These are phyloP conservation scores for Hylia prasina DNA, from an alignment of 2,113 vertebrate species.

Conservation along the genomic window DNA sequence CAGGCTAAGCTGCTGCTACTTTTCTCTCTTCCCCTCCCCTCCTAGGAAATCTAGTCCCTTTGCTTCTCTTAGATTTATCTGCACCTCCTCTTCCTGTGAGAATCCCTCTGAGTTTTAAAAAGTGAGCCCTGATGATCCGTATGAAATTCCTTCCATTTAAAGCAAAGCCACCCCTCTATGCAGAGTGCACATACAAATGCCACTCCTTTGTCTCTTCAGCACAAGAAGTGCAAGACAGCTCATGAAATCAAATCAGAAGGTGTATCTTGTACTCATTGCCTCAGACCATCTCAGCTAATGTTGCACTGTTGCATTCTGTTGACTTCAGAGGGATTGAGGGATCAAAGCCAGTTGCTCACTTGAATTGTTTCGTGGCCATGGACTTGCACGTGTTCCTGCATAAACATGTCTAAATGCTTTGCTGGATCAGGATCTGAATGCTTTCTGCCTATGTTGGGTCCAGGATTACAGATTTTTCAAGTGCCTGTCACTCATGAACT, in stretches of 20 bases:
- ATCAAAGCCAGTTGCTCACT: not conserved
- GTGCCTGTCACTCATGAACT: not conserved
- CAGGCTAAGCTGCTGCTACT: not conserved
- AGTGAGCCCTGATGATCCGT: not conserved
- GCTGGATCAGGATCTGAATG: not conserved
- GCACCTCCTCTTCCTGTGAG: not conserved
- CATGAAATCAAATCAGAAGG: not conserved
- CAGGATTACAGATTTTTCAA: not conserved
- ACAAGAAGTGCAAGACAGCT: not conserved
- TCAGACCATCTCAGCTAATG: not conserved
- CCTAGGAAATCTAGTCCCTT: not conserved
- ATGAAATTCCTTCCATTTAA: not conserved
- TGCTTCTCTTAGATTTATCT: not conserved
- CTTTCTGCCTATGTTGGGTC: not conserved
- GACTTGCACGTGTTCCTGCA: not conserved
- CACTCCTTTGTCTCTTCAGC: not conserved
- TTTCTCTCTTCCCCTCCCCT: not conserved
- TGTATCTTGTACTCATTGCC: not conserved
- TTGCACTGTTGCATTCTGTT: not conserved
- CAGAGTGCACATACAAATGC: not conserved
- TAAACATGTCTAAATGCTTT: not conserved
- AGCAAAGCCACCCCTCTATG: not conserved
- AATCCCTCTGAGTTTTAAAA: not conserved
- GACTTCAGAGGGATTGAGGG: not conserved
- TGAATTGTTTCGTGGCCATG: not conserved